Conservation (phyloP, 2,797 vertebrate species). For the Carduelis carduelis region DNA sequence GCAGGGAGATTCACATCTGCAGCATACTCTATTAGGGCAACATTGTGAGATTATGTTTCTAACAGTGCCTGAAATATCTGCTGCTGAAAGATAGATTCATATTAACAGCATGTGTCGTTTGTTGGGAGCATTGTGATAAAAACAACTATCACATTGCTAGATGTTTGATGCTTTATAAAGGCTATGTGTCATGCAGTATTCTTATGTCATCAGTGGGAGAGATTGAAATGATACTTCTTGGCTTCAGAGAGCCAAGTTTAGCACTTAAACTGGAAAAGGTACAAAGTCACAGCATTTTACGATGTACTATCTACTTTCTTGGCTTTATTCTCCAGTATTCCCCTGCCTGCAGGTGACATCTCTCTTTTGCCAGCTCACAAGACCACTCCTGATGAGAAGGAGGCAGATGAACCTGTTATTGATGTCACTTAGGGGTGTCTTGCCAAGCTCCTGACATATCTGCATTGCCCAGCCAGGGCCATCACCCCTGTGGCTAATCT, state of each 20-base stretch:
- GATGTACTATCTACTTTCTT: background rate
- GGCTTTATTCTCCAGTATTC: background rate
- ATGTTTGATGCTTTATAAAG: slow-evolving; percentile 52
- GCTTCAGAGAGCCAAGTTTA: background rate
- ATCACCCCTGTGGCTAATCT: background rate
- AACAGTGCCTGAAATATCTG: slow-evolving; percentile 57
- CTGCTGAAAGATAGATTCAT: slow-evolving; percentile 61
- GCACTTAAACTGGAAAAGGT: background rate
- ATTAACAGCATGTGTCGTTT: slow-evolving; percentile 56
- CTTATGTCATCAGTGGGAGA: slow-evolving; percentile 35
- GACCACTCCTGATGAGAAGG: background rate
- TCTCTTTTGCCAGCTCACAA: background rate
- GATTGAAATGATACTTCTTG: slow-evolving; percentile 1
- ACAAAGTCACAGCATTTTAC: background rate
- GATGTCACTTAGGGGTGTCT: background rate
- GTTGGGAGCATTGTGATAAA: slow-evolving; percentile 58
- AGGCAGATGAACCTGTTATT: background rate
- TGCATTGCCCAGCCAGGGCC: background rate
- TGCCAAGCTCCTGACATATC: background rate
- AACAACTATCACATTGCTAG: slow-evolving; percentile 41
- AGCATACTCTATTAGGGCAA: slow-evolving; percentile 48
- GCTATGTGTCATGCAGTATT: slow-evolving; percentile 5
- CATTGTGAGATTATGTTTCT: slow-evolving; percentile 33
- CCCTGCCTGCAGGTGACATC: background rate
- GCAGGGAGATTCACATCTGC: slow-evolving; percentile 21